These are phyloP conservation scores for Trichosurus vulpecula DNA, from an alignment of 2,797 vertebrate genomes.

Conservation along the genomic window DNA sequence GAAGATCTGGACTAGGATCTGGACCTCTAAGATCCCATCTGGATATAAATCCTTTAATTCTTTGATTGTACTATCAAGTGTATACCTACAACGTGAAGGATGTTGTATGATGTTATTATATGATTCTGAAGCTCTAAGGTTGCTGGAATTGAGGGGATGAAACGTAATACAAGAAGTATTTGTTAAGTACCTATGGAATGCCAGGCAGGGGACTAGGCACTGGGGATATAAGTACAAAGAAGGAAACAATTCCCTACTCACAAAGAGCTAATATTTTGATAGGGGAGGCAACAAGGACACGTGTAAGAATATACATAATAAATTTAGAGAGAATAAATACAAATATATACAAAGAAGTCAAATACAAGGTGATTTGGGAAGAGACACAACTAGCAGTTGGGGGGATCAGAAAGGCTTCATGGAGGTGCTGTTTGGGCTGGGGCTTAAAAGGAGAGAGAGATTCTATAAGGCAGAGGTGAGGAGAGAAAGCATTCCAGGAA, in stretches of 20 bases:
- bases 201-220: not conserved
- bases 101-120: not conserved
- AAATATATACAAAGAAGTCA: not conserved
- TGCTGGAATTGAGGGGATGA: not conserved
- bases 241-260: not conserved
- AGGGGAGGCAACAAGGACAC: not conserved
- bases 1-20: not conserved
- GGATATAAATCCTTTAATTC: not conserved
- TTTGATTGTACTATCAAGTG: not conserved
- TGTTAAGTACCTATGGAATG: not conserved
- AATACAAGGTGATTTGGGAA: not conserved
- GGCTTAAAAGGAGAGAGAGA: constrained; percentile 34
- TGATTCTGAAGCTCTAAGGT: not conserved
- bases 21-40: not conserved
- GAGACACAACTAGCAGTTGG: not conserved
- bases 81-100: not conserved
- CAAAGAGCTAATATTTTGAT: not conserved
- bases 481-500: not conserved
- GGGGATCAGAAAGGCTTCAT: constrained; percentile 29
- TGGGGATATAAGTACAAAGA: not conserved
- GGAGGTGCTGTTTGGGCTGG: constrained; percentile 45
- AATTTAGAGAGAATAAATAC: not conserved
- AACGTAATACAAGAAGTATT: not conserved
- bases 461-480: not conserved
- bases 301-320: not conserved